phyloP scores from a whole-genome alignment of 2,888 invertebrate species.

The Caenorhabditis sp. region DNA sequence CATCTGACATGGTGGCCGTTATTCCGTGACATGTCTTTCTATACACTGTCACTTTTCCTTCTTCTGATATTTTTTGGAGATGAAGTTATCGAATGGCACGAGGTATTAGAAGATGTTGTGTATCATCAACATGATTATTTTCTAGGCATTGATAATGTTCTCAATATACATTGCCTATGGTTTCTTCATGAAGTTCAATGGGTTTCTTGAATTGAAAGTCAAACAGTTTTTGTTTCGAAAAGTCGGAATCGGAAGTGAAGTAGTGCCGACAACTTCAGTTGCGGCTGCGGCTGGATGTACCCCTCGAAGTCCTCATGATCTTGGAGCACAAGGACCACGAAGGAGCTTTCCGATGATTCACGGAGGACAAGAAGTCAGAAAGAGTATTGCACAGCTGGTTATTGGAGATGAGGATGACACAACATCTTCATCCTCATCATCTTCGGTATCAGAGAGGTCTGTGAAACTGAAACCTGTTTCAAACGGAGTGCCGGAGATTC shows the following conservation, averaged over 20 bases:
- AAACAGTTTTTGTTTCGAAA: conserved; percentile 65
- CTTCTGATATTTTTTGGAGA: conserved; percentile 77
- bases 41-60: conserved; percentile 76
- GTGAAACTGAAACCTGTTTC: not conserved
- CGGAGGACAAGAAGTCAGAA: conserved; percentile 69
- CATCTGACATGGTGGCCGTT: conserved; percentile 81
- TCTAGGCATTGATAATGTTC: conserved; percentile 75
- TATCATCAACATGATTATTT: not conserved
- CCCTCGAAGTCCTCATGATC: conserved; percentile 37
- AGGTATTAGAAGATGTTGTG: conserved; percentile 48
- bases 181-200: conserved; percentile 82
- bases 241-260: conserved; percentile 61
- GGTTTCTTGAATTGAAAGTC: conserved; percentile 72
- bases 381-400: conserved; percentile 71
- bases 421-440: conserved; percentile 30
- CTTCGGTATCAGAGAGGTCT: conserved; percentile 33
- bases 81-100: conserved; percentile 77
- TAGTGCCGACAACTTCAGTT: conserved; percentile 16
- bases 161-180: conserved; percentile 80
- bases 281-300: conserved; percentile 40
- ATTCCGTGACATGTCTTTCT: conserved; percentile 80
- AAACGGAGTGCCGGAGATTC: conserved; percentile 47
- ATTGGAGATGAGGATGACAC: conserved; percentile 66
- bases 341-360: conserved; percentile 69
- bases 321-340: conserved; percentile 64